phyloP scores from a whole-genome alignment of 2,888 invertebrate species.

The Leptarthrus brevirostris region DNA sequence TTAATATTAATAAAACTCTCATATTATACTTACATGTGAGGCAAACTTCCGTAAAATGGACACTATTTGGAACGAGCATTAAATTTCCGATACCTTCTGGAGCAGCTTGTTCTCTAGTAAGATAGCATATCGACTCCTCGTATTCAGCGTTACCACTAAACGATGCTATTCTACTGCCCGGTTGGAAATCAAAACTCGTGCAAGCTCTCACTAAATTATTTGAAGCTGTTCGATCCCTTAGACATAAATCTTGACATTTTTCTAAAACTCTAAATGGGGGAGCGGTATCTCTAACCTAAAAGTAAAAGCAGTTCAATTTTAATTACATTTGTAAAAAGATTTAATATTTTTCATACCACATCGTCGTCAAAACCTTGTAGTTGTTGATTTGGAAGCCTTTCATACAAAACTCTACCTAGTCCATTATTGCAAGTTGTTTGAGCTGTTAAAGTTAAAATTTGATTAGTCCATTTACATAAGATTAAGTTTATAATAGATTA shows the following conservation, averaged over 20 bases:
- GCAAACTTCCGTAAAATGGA: constrained; percentile 91
- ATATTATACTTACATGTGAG: constrained; percentile 80
- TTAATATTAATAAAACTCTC: no score
- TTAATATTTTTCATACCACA: constrained; percentile 75
- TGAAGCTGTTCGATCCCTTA: constrained; percentile 80
- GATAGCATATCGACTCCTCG: constrained; percentile 88
- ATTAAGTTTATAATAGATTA: background rate
- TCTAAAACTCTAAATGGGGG: constrained; percentile 89
- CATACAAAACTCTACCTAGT: constrained; percentile 87
- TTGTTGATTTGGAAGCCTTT: constrained; percentile 88
- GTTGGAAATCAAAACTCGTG: constrained; percentile 90
- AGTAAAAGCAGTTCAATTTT: constrained; percentile 3
- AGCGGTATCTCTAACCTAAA: constrained; percentile 80
- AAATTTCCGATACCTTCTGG: constrained; percentile 90
- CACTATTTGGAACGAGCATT: constrained; percentile 89
- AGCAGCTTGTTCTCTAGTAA: constrained; percentile 85
- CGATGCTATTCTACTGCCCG: constrained; percentile 85
- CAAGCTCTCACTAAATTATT: constrained; percentile 87
- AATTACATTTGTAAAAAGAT: no score
- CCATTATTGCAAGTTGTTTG: constrained; percentile 94
- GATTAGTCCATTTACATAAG: no score
- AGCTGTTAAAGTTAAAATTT: constrained; percentile 60
- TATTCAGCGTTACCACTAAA: constrained; percentile 85
- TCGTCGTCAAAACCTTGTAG: constrained; percentile 90
- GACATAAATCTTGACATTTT: constrained; percentile 87